These are phyloP conservation scores for Sphaeridia pumilis DNA, from an alignment of 2,888 invertebrate genomes.

Conservation along the genomic window DNA sequence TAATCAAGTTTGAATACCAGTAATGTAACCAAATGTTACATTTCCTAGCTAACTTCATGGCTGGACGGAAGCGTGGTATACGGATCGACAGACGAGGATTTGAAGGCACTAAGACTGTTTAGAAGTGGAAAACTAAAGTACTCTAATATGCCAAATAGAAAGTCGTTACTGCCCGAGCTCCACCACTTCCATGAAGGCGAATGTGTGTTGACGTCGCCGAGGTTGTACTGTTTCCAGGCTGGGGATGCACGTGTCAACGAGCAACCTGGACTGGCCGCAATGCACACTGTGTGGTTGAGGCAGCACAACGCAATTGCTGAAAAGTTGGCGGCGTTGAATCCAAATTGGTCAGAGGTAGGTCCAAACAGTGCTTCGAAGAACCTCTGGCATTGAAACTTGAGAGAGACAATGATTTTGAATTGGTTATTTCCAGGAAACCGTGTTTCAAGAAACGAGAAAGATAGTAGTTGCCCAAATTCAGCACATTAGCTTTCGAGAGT, in stretches of 20 bases:
- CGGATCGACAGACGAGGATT: conserved; percentile 59
- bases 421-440: conserved; percentile 36
- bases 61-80: conserved; percentile 73
- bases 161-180: conserved; percentile 48
- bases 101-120: conserved; percentile 62
- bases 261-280: conserved; percentile 61
- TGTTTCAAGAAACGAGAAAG: conserved; percentile 71
- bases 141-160: conserved; percentile 52
- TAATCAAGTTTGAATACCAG: too few species aligned
- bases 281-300: conserved; percentile 63
- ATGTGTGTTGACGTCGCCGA: conserved; percentile 33
- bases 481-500: conserved; percentile 72
- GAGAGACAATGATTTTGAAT: too few species aligned
- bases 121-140: conserved; percentile 55
- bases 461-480: conserved; percentile 71
- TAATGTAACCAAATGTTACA: too few species aligned
- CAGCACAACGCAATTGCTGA: conserved; percentile 64
- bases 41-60: conserved; percentile 54
- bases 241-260: conserved; percentile 69
- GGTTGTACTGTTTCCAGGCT: conserved; percentile 55
- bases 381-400: too few species aligned
- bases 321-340: conserved; percentile 58
- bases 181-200: conserved; percentile 39
- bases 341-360: conserved; percentile 79
- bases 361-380: too few species aligned